Evolutionary conservation across 2,797 vertebrate genomes (phyloP), one percentile per base, ranked within the genome.

Genomic region (Urocyon cinereoargenteus): DNA sequence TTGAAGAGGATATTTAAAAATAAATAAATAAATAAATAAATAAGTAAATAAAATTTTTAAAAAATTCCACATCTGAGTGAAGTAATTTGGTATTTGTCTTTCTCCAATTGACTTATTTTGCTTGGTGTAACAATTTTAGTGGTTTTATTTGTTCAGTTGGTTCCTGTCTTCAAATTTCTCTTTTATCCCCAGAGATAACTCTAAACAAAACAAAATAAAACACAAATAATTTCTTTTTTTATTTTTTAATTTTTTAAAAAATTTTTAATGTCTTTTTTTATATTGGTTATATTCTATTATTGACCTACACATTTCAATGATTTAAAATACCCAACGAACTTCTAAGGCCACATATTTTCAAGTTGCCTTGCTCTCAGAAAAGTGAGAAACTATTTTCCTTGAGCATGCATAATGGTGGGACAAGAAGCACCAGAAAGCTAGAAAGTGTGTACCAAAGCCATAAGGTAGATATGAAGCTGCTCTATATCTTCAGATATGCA

Each of bases 151-250:
- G 45, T 70, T 28, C 55, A 36, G 15, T 86, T 68, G 51, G 22
- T 36, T 86, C 66, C 34, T 72, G 14, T 72, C 34, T 86, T 72
- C 66, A 86, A 57, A 57, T 72, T 70, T 86, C 11, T 57, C 51
- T 24, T 26, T 22, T 55, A 57, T 28, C 6, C 51, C 49, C 34
- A 72, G 24, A 40, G 24, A 53, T 34, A 92, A 49, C 45, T 22
- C 79, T 19, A 51, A 51, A 77, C 4, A 77, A 49, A 51, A 49
- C 72, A 75, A 16, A 75, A 49, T 19, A 86, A 86, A 68, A 40
- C 51, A 57, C 31, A 68, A 36, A 85, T 84, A n/a, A 34, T 85
- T 34, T 85, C 1, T 53, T 85, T 51, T 68, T 68, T 68, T 53
- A 28, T 72, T 68, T 68, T 68, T 53, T n/a, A n/a, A n/a, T n/a